These are phyloP conservation scores for Cordylochernes scorpioides DNA, from an alignment of 2,888 invertebrate species.

Conservation along the genomic window DNA sequence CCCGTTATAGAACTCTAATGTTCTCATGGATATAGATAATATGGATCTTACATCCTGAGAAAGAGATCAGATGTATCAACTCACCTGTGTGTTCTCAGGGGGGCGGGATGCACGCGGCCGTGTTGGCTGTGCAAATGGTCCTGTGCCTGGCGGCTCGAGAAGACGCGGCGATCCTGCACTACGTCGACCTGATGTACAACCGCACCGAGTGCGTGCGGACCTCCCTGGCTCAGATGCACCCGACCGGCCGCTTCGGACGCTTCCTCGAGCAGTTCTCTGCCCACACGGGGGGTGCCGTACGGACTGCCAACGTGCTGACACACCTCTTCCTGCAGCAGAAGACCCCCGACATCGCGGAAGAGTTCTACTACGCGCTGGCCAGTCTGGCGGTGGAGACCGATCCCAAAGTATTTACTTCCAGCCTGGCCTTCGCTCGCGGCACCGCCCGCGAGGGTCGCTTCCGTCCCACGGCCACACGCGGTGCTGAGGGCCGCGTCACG, in stretches of 20 bases:
- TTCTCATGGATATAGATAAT: too few relatives aligned
- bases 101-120: too few relatives aligned
- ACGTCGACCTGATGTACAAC: constrained; percentile 7
- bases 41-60: too few relatives aligned
- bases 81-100: too few relatives aligned
- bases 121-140: too few relatives aligned
- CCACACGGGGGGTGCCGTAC: constrained; percentile 4
- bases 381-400: constrained; percentile 6
- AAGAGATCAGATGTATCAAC: too few relatives aligned
- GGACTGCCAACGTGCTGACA: constrained; percentile 6
- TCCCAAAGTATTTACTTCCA: constrained; percentile 3
- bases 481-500: constrained; percentile 1
- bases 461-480: constrained; percentile 1
- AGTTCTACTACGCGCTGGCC: constrained; percentile 6
- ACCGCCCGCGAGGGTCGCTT: constrained; percentile 1
- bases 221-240: constrained; percentile 1
- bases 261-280: constrained; percentile 1
- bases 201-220: constrained; percentile 1
- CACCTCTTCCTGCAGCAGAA: constrained; percentile 3
- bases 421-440: constrained; percentile 5
- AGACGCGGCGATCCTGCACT: constrained; percentile 8
- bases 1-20: too few relatives aligned
- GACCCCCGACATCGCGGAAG: constrained; percentile 2
- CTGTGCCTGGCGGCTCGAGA: too few relatives aligned
- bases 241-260: too few relatives aligned